A percentile compares a stretch with the other conserved stretches of the same genome.
Evolutionary conservation across 2,797 vertebrate genomes (phyloP).

Genomic region (Eremophila alpestris): DNA sequence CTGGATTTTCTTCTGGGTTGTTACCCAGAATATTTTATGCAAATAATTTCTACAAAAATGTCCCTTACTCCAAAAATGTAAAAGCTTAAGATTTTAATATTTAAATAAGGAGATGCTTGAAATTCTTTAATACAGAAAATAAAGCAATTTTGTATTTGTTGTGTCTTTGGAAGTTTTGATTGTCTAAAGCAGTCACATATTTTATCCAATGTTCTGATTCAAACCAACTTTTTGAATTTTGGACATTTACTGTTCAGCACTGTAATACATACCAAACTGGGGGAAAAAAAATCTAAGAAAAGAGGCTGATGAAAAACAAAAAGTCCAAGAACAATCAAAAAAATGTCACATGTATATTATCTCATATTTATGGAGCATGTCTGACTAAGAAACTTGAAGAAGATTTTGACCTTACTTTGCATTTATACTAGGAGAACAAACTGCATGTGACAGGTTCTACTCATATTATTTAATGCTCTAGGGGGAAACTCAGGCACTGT

Average conservation of each 20-base stretch:
- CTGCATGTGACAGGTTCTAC: slow-evolving; percentile 37
- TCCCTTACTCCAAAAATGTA: background rate
- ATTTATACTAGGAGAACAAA: slow-evolving; percentile 1
- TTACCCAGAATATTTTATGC: background rate
- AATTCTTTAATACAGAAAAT: background rate
- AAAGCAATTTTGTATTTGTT: background rate
- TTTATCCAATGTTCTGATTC: background rate
- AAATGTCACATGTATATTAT: background rate
- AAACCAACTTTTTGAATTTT: background rate
- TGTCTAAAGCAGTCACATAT: background rate
- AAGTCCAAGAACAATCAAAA: background rate
- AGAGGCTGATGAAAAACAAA: background rate
- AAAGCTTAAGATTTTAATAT: background rate
- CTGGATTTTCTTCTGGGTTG: background rate
- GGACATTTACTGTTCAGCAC: background rate
- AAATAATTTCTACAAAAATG: background rate
- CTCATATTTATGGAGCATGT: background rate
- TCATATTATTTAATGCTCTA: background rate
- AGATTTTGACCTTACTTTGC: slow-evolving; percentile 33
- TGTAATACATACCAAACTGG: background rate
- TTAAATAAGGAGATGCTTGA: background rate
- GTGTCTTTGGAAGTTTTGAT: background rate
- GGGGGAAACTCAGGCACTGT: background rate
- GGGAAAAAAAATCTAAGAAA: background rate
- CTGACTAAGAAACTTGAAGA: slow-evolving; percentile 9